A percentile compares a stretch with the other conserved stretches of the same genome.
phyloP scores from a whole-genome alignment of 2,113 vertebrate species.

The Tyrannus savana region DNA sequence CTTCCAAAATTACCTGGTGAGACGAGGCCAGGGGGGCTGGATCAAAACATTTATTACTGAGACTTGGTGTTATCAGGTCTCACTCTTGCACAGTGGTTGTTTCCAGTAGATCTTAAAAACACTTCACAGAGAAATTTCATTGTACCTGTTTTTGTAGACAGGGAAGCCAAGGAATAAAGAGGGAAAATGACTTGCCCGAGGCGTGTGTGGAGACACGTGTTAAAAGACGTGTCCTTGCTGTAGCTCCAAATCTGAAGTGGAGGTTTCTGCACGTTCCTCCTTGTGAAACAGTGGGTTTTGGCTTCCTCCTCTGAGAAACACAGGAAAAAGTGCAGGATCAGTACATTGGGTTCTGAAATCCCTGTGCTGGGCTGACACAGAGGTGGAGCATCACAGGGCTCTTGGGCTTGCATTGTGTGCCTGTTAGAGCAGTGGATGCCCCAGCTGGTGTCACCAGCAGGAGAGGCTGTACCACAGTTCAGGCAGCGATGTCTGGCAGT shows the following conservation, averaged over 20 bases:
- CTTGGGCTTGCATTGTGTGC: fast-evolving
- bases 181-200: conserved; percentile 29
- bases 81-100: background rate
- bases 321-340: background rate
- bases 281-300: background rate
- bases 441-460: background rate
- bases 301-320: background rate
- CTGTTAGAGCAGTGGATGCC: fast-evolving
- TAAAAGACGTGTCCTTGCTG: background rate
- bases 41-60: background rate
- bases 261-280: background rate
- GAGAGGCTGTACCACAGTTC: background rate
- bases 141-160: background rate
- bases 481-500: background rate
- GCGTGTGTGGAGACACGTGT: conserved; percentile 7
- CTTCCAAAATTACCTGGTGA: background rate
- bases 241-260: background rate
- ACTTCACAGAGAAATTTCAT: background rate
- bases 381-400: background rate
- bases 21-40: background rate
- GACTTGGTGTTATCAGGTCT: background rate
- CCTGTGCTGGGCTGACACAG: background rate
- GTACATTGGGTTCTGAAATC: background rate
- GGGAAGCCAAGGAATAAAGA: conserved; percentile 28
- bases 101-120: conserved; percentile 21